phyloP scores from a whole-genome alignment of 2,113 vertebrate species.

The Paramisgurnus dabryanus region DNA sequence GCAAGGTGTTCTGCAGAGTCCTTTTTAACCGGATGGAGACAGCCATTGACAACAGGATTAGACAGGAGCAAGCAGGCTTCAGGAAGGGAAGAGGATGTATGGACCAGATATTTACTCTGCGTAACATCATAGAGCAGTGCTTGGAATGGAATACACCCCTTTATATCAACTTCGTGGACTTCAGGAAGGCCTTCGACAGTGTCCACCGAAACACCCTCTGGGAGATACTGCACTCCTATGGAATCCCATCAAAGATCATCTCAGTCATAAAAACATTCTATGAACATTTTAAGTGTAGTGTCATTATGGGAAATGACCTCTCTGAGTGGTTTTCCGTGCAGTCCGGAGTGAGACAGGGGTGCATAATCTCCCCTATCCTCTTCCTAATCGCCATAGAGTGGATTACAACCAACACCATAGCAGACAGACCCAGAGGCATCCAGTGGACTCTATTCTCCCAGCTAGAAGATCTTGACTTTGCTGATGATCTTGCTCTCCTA shows the following conservation, averaged over 20 bases:
- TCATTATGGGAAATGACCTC: background rate
- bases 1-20: no score
- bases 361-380: background rate
- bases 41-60: background rate
- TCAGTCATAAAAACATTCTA: no score
- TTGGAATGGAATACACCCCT: conserved; percentile 3
- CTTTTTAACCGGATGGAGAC: background rate
- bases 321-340: background rate
- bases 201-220: background rate
- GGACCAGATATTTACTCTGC: background rate
- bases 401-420: background rate
- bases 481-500: background rate
- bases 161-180: background rate
- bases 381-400: background rate
- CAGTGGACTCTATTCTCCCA: background rate
- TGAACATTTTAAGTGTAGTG: background rate
- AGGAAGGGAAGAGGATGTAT: background rate
- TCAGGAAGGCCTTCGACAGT: background rate
- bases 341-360: background rate
- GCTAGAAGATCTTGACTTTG: background rate
- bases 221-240: background rate
- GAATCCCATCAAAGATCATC: background rate
- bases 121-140: conserved; percentile 14
- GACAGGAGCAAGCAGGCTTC: background rate
- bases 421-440: background rate